Evolutionary conservation across 2,888 invertebrate species (phyloP), one percentile per base, ranked within the genome.

Genomic region (Keiferia lycopersicella): DNA sequence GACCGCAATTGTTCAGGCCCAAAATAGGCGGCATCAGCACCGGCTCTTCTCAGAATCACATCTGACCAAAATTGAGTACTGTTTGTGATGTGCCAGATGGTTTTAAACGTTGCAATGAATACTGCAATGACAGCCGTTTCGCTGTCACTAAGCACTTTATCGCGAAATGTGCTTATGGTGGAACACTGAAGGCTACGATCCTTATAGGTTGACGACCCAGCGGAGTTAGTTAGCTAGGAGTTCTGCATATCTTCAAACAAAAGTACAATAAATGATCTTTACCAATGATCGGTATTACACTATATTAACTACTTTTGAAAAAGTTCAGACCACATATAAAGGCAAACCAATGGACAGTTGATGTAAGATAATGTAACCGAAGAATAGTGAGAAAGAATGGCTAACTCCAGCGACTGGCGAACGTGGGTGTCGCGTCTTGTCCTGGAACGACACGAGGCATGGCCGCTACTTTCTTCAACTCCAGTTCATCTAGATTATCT

Each of bases 341-440:
- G 34, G 34, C 3, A 4, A 20, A 1, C 7, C 18, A 48, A 4
- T 11, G 22, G 20, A 22, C 18, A 10, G 20, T 20, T 51, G 20
- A 51, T 20, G 20, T 3, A 12, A 20, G 12, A 11, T 53, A 61
- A 57, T 57, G 38, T 39, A 61, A 45, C 51, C 63, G 62, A 56
- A 59, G 64, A 39, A 61, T 59, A 16, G 53, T 58, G 65, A 51
- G 51, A 51, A 51, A 51, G 56, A 56, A 30, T 2, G 30, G 22
- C 30, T 26, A 56, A n/a, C 56, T n/a, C 12, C 4, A 4, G 20
- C 56, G 30, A n/a, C n/a, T n/a, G 22, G 53, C 26, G 53, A 53
- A 14, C 26, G 53, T 53, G 53, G 53, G 53, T 53, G 53, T 53
- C 22, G 53, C 53, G 26, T 53, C 22, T 14, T 6, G 26, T 53